These are phyloP conservation scores for Nebria ingens DNA, from an alignment of 1,140 invertebrate species.

Conservation along the genomic window DNA sequence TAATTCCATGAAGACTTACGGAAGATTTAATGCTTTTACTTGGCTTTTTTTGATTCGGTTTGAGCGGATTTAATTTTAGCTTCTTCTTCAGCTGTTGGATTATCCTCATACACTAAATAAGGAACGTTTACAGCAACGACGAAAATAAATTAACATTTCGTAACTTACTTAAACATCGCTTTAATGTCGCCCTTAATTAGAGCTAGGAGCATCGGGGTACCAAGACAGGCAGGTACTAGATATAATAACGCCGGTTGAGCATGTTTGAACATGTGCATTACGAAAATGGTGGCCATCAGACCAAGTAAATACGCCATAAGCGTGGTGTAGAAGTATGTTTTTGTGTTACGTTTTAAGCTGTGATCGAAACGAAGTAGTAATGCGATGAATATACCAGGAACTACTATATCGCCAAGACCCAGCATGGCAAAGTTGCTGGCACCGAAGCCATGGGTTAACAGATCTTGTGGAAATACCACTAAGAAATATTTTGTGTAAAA, in stretches of 20 bases:
- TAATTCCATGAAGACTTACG: constrained; percentile 5
- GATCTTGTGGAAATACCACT: constrained; percentile 98
- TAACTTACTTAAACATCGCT: constrained; percentile 77
- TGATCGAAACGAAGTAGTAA: constrained; percentile 91
- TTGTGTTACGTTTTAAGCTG: constrained; percentile 75
- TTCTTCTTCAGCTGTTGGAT: constrained; percentile 39
- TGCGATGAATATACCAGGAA: constrained; percentile 99
- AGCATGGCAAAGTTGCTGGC: constrained; percentile 98
- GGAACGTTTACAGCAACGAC: constrained; percentile 14
- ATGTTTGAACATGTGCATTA: constrained; percentile 98
- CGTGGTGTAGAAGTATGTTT: constrained; percentile 90
- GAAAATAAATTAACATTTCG: constrained; percentile 12
- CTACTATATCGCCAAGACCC: constrained; percentile 96
- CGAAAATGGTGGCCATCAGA: constrained; percentile 84
- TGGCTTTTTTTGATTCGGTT: constrained; percentile 22
- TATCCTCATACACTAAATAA: constrained; percentile 52
- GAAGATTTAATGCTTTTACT: constrained; percentile 17
- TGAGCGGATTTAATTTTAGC: constrained; percentile 30
- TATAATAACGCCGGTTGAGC: constrained; percentile 98
- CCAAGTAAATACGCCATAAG: constrained; percentile 92
- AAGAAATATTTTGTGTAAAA: too few relatives aligned
- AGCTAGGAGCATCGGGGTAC: constrained; percentile 77
- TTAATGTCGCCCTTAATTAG: constrained; percentile 85
- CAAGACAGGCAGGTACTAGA: constrained; percentile 91
- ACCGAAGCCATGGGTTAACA: constrained; percentile 81